A percentile compares a stretch with the other conserved stretches of the same genome.
phyloP scores from a whole-genome alignment of 2,797 vertebrate genomes.

The Pipistrellus pipistrellus region DNA sequence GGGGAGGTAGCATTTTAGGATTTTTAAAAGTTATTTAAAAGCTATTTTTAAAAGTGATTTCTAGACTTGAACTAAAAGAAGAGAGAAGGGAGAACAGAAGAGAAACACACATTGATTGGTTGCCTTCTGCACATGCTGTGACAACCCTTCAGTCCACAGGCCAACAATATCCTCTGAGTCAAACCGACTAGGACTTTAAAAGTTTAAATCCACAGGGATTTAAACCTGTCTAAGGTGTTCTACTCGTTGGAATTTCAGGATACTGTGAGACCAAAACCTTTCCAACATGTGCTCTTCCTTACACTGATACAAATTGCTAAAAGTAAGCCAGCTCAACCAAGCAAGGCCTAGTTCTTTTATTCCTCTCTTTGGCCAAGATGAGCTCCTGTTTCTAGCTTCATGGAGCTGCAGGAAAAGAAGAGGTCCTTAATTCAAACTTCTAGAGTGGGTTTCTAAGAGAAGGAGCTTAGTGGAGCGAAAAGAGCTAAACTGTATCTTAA shows the following conservation, averaged over 20 bases:
- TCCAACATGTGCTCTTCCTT: neutral
- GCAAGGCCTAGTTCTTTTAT: neutral
- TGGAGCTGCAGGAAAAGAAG: slow-evolving; percentile 2
- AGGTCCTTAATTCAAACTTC: slow-evolving; percentile 48
- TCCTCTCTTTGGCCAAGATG: neutral
- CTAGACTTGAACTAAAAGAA: too few species aligned
- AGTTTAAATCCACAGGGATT: neutral
- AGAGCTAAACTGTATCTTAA: slow-evolving; percentile 4
- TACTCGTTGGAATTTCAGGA: neutral
- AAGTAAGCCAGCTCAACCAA: neutral
- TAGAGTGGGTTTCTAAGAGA: slow-evolving; percentile 49
- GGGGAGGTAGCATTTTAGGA: neutral
- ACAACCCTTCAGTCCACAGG: too few species aligned
- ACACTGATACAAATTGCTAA: neutral
- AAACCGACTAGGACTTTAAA: too few species aligned
- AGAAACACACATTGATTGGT: too few species aligned
- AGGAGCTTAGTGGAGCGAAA: neutral
- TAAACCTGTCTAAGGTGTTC: neutral
- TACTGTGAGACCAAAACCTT: neutral
- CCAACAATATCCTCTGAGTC: too few species aligned
- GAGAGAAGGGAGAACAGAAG: too few species aligned
- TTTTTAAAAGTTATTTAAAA: neutral
- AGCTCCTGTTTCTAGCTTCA: neutral
- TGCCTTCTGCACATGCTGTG: too few species aligned
- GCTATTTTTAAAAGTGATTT: too few species aligned